A percentile compares a stretch with the other conserved stretches of the same genome.
These are phyloP conservation scores for Lindbergichthys nudifrons DNA, from an alignment of 2,797 vertebrate genomes.

Conservation along the genomic window DNA sequence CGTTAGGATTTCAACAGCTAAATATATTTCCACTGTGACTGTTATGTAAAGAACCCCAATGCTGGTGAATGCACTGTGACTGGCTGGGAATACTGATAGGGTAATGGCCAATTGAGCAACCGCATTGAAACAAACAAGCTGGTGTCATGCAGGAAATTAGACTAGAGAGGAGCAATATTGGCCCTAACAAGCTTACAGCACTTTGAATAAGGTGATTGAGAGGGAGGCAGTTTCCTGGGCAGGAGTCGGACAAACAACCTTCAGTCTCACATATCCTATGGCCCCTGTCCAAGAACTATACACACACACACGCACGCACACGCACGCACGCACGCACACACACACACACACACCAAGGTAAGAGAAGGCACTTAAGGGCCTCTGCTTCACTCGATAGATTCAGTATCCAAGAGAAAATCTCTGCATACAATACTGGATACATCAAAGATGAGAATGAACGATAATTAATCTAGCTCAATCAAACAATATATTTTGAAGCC, in stretches of 20 bases:
- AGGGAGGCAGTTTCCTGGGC: conserved; percentile 57
- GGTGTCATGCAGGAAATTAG: conserved; percentile 68
- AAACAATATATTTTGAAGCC: not conserved
- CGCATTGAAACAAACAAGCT: conserved; percentile 57
- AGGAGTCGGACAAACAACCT: conserved; percentile 58
- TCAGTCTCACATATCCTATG: conserved; percentile 63
- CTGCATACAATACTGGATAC: conserved; percentile 25
- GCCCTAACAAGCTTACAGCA: conserved; percentile 62
- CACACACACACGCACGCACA: conserved; percentile 10
- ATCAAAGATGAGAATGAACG: conserved; percentile 8
- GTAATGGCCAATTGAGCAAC: conserved; percentile 41
- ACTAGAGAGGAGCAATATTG: conserved; percentile 62
- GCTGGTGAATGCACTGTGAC: conserved; percentile 36
- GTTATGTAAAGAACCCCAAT: conserved; percentile 4
- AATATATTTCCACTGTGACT: conserved; percentile 4
- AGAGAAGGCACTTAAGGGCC: conserved; percentile 44
- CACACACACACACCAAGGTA: conserved; percentile 40
- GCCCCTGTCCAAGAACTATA: conserved; percentile 53
- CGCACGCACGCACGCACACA: too few species aligned
- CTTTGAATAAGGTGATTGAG: conserved; percentile 67
- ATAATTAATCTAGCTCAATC: not conserved
- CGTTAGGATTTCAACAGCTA: conserved; percentile 1
- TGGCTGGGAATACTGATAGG: conserved; percentile 46
- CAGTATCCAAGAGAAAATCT: conserved; percentile 30
- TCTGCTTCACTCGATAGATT: conserved; percentile 57